Percentiles rank a stretch among this genome's conserved stretches.
These are phyloP conservation scores for Petrocephalus schoutedeni DNA, from an alignment of 2,797 vertebrate species.

Conservation along the genomic window DNA sequence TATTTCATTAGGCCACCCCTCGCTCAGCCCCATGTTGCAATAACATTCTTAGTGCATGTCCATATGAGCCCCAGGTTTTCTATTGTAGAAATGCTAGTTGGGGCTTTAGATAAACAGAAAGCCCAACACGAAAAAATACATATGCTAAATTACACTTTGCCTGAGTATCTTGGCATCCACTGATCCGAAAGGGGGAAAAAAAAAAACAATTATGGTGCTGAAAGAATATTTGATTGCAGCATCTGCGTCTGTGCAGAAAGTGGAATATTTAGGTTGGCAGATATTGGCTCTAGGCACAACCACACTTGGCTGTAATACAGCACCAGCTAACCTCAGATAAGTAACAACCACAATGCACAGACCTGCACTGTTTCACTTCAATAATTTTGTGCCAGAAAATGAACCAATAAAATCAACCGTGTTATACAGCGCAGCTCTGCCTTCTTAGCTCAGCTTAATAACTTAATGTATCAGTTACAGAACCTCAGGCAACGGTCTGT, in stretches of 20 bases:
- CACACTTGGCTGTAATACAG: not conserved
- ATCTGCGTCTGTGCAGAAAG: not conserved
- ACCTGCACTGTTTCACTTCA: conserved; percentile 17
- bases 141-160: not conserved
- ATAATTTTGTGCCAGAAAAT: conserved; percentile 6
- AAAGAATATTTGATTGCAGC: conserved; percentile 17
- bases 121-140: not conserved
- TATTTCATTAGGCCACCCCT: not conserved
- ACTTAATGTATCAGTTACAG: conserved; percentile 3
- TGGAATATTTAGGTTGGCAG: conserved; percentile 21
- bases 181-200: not conserved
- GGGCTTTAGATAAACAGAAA: not conserved
- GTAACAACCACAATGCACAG: not conserved
- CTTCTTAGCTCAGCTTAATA: conserved; percentile 1
- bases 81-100: not conserved
- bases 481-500: not conserved
- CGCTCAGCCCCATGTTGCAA: not conserved
- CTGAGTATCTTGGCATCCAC: conserved; percentile 13
- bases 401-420: not conserved
- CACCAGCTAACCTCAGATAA: conserved; percentile 18
- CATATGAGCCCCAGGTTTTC: conserved; percentile 1
- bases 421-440: not conserved
- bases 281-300: not conserved
- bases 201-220: conserved; percentile 13
- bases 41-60: not conserved